phyloP scores from a whole-genome alignment of 2,888 invertebrate genomes.

The Camponotus fellah region DNA sequence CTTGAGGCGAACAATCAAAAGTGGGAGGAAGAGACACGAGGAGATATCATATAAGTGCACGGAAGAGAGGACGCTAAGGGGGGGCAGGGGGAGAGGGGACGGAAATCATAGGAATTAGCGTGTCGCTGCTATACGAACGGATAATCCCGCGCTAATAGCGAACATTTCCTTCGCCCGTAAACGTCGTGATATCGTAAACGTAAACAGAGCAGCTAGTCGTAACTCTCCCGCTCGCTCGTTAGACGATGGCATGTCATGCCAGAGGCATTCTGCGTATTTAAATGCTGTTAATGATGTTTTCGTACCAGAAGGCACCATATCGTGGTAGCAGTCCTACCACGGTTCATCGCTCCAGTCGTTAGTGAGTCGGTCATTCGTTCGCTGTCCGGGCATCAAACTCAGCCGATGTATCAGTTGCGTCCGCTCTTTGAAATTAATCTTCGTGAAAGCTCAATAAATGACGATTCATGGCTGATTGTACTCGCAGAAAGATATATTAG shows the following conservation, averaged over 20 bases:
- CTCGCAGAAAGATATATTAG: neutral
- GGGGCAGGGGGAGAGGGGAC: conserved; percentile 16
- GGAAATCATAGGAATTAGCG: conserved; percentile 74
- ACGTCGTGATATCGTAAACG: conserved; percentile 78
- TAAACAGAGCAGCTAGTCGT: conserved; percentile 73
- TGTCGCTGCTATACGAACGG: conserved; percentile 72
- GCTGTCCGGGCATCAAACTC: neutral
- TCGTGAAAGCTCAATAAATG: neutral
- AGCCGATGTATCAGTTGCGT: conserved; percentile 14
- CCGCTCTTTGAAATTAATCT: conserved; percentile 24
- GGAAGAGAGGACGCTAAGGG: conserved; percentile 45
- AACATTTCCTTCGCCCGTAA: conserved; percentile 74
- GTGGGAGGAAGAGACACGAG: conserved; percentile 23
- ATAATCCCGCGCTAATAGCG: conserved; percentile 75
- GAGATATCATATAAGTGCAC: conserved; percentile 50
- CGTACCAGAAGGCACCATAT: conserved; percentile 60
- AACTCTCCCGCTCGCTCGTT: conserved; percentile 76
- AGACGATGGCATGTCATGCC: conserved; percentile 73
- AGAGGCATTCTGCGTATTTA: conserved; percentile 73
- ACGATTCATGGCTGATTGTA: neutral
- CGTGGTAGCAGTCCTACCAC: conserved; percentile 8
- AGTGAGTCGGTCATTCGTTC: conserved; percentile 32
- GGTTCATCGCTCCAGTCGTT: conserved; percentile 26
- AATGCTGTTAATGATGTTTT: conserved; percentile 79
- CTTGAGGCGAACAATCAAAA: conserved; percentile 47